Evolutionary conservation across 2,797 vertebrate species (phyloP).

Genomic region (Oreochromis mossambicus): DNA sequence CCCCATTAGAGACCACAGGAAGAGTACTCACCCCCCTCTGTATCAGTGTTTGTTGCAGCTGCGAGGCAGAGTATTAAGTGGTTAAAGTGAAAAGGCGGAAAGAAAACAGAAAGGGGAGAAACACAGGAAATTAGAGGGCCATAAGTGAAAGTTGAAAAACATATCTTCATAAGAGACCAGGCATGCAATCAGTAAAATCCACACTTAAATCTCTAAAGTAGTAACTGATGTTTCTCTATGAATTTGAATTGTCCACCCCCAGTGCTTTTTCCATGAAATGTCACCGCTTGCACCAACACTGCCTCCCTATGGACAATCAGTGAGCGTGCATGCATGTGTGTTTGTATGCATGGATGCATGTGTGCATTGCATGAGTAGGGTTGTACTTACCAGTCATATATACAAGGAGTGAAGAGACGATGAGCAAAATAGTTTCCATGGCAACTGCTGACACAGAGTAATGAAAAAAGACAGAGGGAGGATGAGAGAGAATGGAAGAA

Average conservation of each 20-base stretch:
- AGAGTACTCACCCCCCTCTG: conserved; percentile 63
- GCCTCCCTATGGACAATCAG: conserved; percentile 21
- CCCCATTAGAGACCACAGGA: neutral
- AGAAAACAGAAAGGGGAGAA: neutral
- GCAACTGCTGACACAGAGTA: conserved; percentile 75
- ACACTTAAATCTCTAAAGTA: neutral
- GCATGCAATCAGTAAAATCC: neutral
- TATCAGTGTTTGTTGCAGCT: conserved; percentile 51
- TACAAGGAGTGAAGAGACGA: conserved; percentile 86
- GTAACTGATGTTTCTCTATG: conserved; percentile 33
- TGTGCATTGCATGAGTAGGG: neutral
- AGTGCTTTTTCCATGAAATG: neutral
- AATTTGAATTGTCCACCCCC: neutral
- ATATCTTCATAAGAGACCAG: neutral
- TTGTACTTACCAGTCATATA: conserved; percentile 82
- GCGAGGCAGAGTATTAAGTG: neutral
- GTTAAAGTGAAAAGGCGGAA: neutral
- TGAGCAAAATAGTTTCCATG: conserved; percentile 88
- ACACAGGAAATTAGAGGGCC: neutral
- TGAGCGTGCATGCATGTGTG: neutral
- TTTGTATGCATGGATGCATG: neutral
- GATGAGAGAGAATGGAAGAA: conserved; percentile 1
- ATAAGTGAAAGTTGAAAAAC: neutral
- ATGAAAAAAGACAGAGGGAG: conserved; percentile 8
- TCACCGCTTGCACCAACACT: conserved; percentile 2